phyloP scores from a whole-genome alignment of 2,113 vertebrate genomes.

The Alces alces region DNA sequence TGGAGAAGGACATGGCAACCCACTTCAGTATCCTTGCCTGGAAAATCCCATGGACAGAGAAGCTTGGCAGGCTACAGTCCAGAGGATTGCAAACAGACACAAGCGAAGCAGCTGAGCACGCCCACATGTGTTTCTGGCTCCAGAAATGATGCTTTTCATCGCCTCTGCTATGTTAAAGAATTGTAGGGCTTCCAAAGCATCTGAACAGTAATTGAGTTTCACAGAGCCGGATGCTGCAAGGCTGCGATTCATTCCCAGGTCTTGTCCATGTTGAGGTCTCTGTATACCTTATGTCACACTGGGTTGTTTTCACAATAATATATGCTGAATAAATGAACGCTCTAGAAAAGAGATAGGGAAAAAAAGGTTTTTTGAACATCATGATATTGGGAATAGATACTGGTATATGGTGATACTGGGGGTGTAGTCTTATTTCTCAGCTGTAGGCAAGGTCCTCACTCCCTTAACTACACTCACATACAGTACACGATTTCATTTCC shows the following conservation, averaged over 20 bases:
- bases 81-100: not conserved
- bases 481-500: not conserved
- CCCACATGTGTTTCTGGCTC: not conserved
- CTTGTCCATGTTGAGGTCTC: not conserved
- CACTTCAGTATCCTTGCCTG: not conserved
- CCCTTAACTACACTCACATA: not conserved
- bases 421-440: not conserved
- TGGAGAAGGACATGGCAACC: not conserved
- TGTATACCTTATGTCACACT: not conserved
- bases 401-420: not conserved
- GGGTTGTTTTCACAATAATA: not conserved
- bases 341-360: not conserved
- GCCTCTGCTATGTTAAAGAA: not conserved
- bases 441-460: not conserved
- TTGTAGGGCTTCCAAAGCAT: not conserved
- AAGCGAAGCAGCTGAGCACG: not conserved
- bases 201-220: not conserved
- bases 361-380: not conserved
- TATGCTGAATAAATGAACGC: not conserved
- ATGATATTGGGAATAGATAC: not conserved
- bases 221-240: not conserved
- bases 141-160: not conserved
- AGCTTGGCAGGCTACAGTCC: not conserved
- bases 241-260: not conserved
- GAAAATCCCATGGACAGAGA: not conserved